These are phyloP conservation scores for Polypedilum pembai DNA, from an alignment of 1,140 invertebrate genomes.

Conservation along the genomic window DNA sequence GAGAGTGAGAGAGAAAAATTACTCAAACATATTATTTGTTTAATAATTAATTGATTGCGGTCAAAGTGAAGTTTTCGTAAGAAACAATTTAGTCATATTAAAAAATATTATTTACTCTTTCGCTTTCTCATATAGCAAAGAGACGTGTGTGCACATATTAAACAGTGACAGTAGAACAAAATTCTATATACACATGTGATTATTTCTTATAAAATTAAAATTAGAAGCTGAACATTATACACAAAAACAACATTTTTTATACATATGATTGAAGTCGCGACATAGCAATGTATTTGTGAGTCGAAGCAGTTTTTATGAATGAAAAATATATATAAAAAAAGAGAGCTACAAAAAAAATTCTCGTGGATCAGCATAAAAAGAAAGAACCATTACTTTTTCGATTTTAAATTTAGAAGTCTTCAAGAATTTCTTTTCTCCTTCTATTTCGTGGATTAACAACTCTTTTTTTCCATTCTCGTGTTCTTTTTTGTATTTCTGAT, in stretches of 20 bases:
- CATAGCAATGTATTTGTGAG: constrained; percentile 20
- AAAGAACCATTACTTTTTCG: neutral
- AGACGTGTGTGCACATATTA: neutral
- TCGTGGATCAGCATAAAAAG: constrained; percentile 28
- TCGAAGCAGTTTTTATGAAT: constrained; percentile 1
- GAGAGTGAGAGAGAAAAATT: neutral
- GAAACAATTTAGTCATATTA: too few species aligned
- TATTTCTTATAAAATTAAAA: neutral
- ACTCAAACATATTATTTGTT: neutral
- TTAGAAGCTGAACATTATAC: constrained; percentile 20
- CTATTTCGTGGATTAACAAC: constrained; percentile 5
- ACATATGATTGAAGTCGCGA: neutral
- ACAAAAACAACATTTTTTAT: neutral
- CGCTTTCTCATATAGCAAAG: neutral
- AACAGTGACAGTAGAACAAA: neutral
- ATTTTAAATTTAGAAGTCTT: constrained; percentile 19
- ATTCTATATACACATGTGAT: constrained; percentile 21
- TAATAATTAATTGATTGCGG: constrained; percentile 26
- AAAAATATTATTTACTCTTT: neutral
- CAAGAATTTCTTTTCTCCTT: neutral
- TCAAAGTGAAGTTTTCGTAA: constrained; percentile 3
- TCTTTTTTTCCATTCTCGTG: neutral
- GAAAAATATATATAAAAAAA: neutral
- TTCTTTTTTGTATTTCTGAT: neutral
- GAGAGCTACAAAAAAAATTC: constrained; percentile 11